phyloP scores from a whole-genome alignment of 2,888 invertebrate genomes.

The Prosapia bicincta region DNA sequence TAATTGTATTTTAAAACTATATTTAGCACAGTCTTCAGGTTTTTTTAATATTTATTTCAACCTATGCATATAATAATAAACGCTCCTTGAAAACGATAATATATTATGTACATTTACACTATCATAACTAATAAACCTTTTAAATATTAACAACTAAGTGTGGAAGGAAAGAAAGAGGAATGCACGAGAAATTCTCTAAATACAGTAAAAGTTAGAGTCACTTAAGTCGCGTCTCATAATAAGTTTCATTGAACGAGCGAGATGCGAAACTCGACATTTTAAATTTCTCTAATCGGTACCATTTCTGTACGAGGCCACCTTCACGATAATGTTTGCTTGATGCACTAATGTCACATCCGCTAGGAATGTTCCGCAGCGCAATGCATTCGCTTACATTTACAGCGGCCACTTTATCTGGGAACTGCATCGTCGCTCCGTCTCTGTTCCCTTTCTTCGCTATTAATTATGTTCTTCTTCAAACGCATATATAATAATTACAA shows the following conservation, averaged over 20 bases:
- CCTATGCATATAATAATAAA: too few relatives aligned
- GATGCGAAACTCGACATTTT: neutral
- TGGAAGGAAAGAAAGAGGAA: too few relatives aligned
- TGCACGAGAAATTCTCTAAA: neutral
- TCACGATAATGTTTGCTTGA: neutral
- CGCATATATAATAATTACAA: neutral
- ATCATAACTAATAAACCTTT: too few relatives aligned
- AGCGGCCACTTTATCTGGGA: neutral
- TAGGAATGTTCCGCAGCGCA: neutral
- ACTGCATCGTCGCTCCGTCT: neutral
- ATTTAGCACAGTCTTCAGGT: too few relatives aligned
- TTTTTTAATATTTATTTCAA: too few relatives aligned
- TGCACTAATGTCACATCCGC: neutral
- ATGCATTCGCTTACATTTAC: neutral
- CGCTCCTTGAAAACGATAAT: too few relatives aligned
- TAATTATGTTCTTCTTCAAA: neutral
- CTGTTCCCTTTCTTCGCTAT: neutral
- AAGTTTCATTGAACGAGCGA: neutral
- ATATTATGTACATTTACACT: too few relatives aligned
- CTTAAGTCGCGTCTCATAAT: neutral
- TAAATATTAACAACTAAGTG: neutral
- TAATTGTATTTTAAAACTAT: too few relatives aligned
- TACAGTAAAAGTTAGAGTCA: neutral
- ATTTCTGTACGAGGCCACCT: neutral
- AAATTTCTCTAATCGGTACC: neutral